Conservation (phyloP, 2,888 invertebrate species). For the Strigamia maritima region DNA sequence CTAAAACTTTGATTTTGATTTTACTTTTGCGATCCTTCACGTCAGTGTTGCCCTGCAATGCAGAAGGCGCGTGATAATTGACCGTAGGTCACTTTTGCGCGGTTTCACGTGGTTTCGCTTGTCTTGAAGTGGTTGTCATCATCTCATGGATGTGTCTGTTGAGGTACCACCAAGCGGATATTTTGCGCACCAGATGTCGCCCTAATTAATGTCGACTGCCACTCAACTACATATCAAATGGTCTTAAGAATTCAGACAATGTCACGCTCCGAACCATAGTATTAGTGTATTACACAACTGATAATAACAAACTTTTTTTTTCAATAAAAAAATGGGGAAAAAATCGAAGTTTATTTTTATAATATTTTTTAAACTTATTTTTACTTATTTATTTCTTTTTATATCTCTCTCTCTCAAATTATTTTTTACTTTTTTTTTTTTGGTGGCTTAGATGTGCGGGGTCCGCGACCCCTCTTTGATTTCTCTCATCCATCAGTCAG, state of each 20-base stretch:
- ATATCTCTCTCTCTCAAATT: not conserved
- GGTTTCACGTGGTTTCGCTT: slow-evolving; percentile 10
- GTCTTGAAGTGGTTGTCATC: slow-evolving; percentile 10
- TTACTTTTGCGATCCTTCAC: not conserved
- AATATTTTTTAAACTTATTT: not conserved
- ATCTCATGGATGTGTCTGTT: slow-evolving; percentile 18
- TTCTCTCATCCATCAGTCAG: slow-evolving; percentile 10
- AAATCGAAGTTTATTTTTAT: not conserved
- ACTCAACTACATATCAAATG: slow-evolving; percentile 22
- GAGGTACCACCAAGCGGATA: slow-evolving; percentile 17
- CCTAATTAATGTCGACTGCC: slow-evolving; percentile 29
- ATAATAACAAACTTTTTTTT: too few relatives aligned
- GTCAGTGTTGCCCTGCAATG: not conserved
- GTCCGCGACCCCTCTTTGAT: slow-evolving; percentile 10
- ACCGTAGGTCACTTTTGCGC: slow-evolving; percentile 5
- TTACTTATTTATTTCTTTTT: not conserved
- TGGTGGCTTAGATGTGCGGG: not conserved
- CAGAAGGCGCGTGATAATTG: slow-evolving; percentile 6
- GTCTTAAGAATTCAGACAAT: not conserved
- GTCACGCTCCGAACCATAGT: not conserved
- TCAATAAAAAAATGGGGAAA: too few relatives aligned
- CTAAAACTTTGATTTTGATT: not conserved
- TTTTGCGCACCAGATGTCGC: slow-evolving; percentile 9
- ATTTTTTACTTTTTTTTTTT: not conserved
- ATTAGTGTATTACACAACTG: too few relatives aligned